phyloP scores from a whole-genome alignment of 2,797 vertebrate genomes.

The Phrynocephalus vlangalii region DNA sequence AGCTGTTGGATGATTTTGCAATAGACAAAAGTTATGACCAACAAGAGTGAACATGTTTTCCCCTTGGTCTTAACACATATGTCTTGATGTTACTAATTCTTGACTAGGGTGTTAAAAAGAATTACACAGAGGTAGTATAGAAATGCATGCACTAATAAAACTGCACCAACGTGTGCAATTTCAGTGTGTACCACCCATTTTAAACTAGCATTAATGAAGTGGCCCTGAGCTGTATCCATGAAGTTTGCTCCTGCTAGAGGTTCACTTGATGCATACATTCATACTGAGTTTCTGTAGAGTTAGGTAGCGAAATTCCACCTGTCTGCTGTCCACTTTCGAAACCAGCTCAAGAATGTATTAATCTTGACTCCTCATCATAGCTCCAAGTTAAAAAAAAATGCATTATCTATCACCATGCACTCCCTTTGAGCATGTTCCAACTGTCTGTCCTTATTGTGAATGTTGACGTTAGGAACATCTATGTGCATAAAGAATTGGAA shows the following conservation, averaged over 20 bases:
- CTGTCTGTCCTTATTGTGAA: background rate
- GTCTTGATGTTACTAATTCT: constrained; percentile 23
- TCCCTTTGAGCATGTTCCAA: background rate
- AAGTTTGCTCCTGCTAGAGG: background rate
- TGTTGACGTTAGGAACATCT: background rate
- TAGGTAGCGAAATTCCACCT: too few species aligned
- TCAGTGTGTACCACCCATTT: background rate
- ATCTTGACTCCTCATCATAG: background rate
- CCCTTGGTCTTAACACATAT: background rate
- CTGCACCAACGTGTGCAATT: background rate
- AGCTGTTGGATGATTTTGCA: background rate
- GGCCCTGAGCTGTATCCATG: background rate
- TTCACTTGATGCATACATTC: background rate
- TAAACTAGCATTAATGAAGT: background rate
- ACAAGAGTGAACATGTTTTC: constrained; percentile 14
- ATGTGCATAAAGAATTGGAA: background rate
- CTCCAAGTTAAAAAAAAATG: background rate
- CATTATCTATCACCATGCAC: background rate
- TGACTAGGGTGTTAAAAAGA: constrained; percentile 18
- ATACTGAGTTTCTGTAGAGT: background rate
- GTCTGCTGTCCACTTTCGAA: background rate
- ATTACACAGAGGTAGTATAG: constrained; percentile 14
- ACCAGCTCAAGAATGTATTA: background rate
- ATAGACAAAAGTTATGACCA: background rate
- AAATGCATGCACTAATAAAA: background rate